Evolutionary conservation across 2,888 invertebrate genomes (phyloP).

Genomic region (Perdita meconis): DNA sequence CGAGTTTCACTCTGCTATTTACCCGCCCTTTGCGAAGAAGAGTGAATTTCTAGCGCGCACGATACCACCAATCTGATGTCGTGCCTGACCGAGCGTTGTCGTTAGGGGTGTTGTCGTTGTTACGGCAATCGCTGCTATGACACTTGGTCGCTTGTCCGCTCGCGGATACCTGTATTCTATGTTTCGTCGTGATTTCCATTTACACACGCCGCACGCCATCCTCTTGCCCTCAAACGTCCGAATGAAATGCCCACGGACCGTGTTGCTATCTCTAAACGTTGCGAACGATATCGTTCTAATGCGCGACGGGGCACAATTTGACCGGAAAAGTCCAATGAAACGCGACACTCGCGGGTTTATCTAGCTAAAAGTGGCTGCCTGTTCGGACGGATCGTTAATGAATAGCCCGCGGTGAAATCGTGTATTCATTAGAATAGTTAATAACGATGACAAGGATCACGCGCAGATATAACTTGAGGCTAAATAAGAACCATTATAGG

Average conservation of each 20-base stretch:
- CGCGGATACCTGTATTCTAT: conserved; percentile 29
- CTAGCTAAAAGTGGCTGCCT: conserved; percentile 49
- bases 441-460: conserved; percentile 56
- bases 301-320: background rate
- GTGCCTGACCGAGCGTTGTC: conserved; percentile 49
- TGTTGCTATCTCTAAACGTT: conserved; percentile 9
- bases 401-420: conserved; percentile 46
- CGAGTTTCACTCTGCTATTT: conserved; percentile 50
- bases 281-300: conserved; percentile 3
- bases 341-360: conserved; percentile 16
- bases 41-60: conserved; percentile 49
- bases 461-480: conserved; percentile 44
- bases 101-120: conserved; percentile 41
- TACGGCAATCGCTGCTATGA: conserved; percentile 40
- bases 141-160: conserved; percentile 31
- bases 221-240: conserved; percentile 36
- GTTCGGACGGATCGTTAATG: conserved; percentile 39
- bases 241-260: conserved; percentile 23
- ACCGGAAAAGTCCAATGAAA: background rate
- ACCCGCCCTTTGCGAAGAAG: conserved; percentile 55
- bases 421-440: conserved; percentile 59
- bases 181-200: conserved; percentile 50
- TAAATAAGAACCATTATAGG: conserved; percentile 23
- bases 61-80: conserved; percentile 23
- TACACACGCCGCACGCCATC: conserved; percentile 37